Conservation (phyloP, 2,888 invertebrate species). For the Limnephilus auricula region DNA sequence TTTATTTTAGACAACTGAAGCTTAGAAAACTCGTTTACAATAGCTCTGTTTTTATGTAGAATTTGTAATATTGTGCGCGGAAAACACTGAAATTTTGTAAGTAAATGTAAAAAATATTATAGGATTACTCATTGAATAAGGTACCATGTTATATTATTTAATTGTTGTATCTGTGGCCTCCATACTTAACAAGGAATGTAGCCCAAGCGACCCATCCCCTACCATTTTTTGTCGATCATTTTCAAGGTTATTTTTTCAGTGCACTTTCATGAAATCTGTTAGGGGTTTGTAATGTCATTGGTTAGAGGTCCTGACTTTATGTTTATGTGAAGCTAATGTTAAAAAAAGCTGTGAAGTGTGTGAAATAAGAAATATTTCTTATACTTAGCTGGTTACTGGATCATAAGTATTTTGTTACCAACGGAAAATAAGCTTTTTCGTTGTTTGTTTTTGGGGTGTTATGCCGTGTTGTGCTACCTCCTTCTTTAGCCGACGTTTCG, state of each 20-base stretch:
- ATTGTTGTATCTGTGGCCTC: neutral
- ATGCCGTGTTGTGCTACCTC: too few relatives aligned
- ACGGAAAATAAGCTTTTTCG: too few relatives aligned
- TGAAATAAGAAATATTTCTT: neutral
- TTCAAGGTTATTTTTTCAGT: slow-evolving; percentile 28
- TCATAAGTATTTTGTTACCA: too few relatives aligned
- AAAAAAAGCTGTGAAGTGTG: too few relatives aligned
- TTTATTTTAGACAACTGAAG: neutral
- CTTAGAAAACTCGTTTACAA: neutral
- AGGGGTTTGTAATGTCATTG: neutral
- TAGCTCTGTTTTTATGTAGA: neutral
- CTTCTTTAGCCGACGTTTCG: too few relatives aligned
- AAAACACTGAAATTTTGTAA: neutral
- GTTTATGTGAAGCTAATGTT: too few relatives aligned
- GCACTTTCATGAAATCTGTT: neutral
- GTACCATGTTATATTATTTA: neutral
- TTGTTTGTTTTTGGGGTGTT: too few relatives aligned
- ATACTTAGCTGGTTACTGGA: too few relatives aligned
- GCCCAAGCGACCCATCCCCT: neutral
- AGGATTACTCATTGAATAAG: neutral
- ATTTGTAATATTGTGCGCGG: neutral
- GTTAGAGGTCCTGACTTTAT: neutral
- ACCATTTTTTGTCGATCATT: neutral
- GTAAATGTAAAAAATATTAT: too few relatives aligned
- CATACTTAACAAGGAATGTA: neutral